Evolutionary conservation across 64 coral and sea anemone genomes (phyloP), one percentile per base, ranked within the genome.

Genomic region (Acropora yongei): DNA sequence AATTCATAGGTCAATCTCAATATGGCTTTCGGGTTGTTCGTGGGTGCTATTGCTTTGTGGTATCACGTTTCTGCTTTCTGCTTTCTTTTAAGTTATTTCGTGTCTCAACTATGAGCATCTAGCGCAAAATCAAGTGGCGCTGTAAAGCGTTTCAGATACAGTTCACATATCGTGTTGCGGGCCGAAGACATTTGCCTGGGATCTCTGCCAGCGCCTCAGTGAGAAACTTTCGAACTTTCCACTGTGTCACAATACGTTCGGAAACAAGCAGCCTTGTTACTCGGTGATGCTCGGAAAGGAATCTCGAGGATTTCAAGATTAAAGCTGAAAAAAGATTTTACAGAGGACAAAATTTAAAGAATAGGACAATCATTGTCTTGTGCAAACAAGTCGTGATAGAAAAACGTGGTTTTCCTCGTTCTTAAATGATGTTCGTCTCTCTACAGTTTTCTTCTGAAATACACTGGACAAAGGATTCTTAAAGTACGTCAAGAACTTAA

Each of bases 61-160:
- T 97, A 97, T 58, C 95, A 97, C 42, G 95, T 97, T 60, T 97
- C 95, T 17, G 95, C 95, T 8, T 97, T 97, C 72, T 97, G 95
- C 42, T 97, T 97, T 63, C 92, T 97, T 18, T 88, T 97, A 18
- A 97, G 95, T 78, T 97, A 97, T 57, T 97, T 97, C 53, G 95
- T 97, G 39, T 97, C 95, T 11, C 95, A 97, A 72, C 75, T 97
- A 68, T 97, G 50, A 97, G 19, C 16, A 9, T 47, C 16, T 17
- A 78, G 43, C 44, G 13, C 10, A 8, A 75, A 9, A 75, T 44
- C 40, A 75, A 78, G 43, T 10, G 45, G 17, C 10, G 49, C 75
- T 48, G 42, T 1, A 14, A 48, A 2, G 45, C 42, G 65, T 3
- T 47, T 39, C 3, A 20, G 18, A 78, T 14, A 44, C 44, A 9